phyloP scores from a whole-genome alignment of 2,888 invertebrate genomes.

The Hermodice carunculata region DNA sequence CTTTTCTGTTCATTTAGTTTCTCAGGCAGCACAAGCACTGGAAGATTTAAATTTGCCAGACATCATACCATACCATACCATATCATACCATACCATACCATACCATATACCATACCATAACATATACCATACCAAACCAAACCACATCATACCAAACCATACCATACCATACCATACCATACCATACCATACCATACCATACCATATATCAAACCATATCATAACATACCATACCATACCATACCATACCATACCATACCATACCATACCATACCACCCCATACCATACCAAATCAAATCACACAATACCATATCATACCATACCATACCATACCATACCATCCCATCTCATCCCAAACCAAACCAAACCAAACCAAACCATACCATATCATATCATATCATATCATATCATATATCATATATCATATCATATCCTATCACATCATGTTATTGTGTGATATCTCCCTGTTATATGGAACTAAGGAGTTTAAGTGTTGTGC shows the following conservation, averaged over 20 bases:
- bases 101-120: too few species aligned
- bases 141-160: not conserved
- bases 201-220: too few species aligned
- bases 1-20: too few species aligned
- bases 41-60: too few species aligned
- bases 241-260: not conserved
- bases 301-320: not conserved
- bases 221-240: not conserved
- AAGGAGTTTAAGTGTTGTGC: too few species aligned
- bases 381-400: too few species aligned
- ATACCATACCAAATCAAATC: not conserved
- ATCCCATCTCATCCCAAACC: slow-evolving; percentile 18
- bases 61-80: not conserved
- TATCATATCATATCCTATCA: too few species aligned
- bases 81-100: not conserved
- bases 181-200: not conserved
- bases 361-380: too few species aligned
- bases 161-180: not conserved
- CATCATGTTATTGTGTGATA: too few species aligned
- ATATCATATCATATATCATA: too few species aligned
- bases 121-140: not conserved
- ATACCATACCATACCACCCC: not conserved
- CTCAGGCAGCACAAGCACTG: too few species aligned
- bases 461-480: too few species aligned
- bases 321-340: slow-evolving; percentile 3